Conservation (phyloP, 2,113 vertebrate species). For the Trematomus loennbergii region DNA sequence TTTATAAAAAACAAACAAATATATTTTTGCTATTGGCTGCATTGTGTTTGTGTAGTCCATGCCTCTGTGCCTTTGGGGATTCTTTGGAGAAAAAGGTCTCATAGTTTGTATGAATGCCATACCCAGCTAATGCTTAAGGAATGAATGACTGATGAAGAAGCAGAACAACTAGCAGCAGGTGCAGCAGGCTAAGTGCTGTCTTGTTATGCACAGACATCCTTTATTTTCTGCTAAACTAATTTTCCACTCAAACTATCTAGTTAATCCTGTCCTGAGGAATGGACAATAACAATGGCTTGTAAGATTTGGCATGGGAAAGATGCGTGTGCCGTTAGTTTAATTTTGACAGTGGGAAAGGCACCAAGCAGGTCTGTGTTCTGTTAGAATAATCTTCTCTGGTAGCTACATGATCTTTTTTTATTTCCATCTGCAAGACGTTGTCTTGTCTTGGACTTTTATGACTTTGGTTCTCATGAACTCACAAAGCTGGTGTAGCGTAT, state of each 20-base stretch:
- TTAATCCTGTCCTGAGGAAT: neutral
- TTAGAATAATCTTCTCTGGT: constrained; percentile 4
- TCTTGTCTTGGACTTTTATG: constrained; percentile 49
- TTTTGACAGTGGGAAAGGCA: neutral
- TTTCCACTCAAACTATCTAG: neutral
- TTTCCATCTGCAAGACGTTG: constrained; percentile 33
- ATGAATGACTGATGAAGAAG: constrained; percentile 14
- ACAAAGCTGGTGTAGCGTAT: constrained; percentile 20
- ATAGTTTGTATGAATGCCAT: neutral
- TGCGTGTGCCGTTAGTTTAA: neutral
- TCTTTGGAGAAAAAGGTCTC: constrained; percentile 16
- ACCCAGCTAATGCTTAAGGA: neutral
- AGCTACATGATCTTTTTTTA: constrained; percentile 6
- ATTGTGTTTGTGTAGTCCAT: neutral
- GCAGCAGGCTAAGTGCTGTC: neutral
- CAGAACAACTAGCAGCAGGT: constrained; percentile 15
- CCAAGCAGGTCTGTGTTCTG: neutral
- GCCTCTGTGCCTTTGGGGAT: neutral
- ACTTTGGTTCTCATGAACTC: constrained; percentile 32
- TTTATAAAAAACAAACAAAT: neutral
- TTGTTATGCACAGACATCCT: neutral
- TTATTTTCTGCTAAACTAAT: neutral
- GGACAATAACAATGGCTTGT: neutral
- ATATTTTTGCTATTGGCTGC: neutral
- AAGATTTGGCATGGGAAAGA: neutral